Evolutionary conservation across 2,113 vertebrate species (phyloP).

Genomic region (Balaenoptera acutorostrata): DNA sequence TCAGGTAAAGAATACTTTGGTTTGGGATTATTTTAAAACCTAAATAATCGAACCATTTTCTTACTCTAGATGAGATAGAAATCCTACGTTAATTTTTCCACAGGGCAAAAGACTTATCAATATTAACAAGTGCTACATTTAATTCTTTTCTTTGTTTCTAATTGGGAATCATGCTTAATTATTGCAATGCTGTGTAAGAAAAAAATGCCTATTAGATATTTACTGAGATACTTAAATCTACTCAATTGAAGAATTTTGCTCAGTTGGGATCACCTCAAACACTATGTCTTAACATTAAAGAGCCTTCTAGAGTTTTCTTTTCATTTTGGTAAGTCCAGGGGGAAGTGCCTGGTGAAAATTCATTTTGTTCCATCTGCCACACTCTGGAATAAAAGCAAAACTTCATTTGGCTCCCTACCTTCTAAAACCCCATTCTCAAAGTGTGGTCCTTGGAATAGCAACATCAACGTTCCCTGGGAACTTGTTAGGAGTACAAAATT

Average conservation of each 20-base stretch:
- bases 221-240: conserved; percentile 48
- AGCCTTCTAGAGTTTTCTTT: conserved; percentile 28
- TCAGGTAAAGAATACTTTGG: background rate
- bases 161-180: conserved; percentile 35
- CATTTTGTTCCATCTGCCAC: conserved; percentile 1
- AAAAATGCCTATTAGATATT: conserved; percentile 21
- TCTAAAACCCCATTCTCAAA: background rate
- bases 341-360: background rate
- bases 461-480: background rate
- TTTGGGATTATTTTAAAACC: background rate
- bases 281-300: conserved; percentile 18
- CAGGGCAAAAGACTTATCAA: conserved; percentile 20
- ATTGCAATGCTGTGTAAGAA: conserved; percentile 15
- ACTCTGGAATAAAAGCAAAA: conserved; percentile 19
- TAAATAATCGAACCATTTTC: conserved; percentile 41
- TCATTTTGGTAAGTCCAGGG: background rate
- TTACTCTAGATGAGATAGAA: conserved; percentile 34
- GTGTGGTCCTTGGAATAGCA: background rate
- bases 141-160: conserved; percentile 43
- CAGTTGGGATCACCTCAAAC: background rate
- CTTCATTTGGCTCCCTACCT: background rate
- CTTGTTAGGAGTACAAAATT: conserved; percentile 1
- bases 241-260: conserved; percentile 27
- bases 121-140: conserved; percentile 32
- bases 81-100: conserved; percentile 41